Evolutionary conservation across 2,888 invertebrate genomes (phyloP).

Genomic region (Ptychoptera contaminata): DNA sequence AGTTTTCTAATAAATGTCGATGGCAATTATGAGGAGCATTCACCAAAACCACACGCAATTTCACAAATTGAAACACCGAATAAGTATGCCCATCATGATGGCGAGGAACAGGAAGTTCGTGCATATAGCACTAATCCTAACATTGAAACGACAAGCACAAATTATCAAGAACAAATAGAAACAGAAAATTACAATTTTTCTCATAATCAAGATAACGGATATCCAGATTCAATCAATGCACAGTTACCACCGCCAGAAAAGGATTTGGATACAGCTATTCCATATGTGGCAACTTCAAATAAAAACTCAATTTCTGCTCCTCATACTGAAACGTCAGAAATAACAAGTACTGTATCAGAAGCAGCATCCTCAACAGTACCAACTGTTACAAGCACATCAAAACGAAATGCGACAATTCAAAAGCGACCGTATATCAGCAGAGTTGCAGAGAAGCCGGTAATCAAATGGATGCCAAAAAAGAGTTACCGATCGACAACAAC

Average conservation of each 20-base stretch:
- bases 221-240: constrained; percentile 22
- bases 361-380: constrained; percentile 1
- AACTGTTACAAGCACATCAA: constrained; percentile 3
- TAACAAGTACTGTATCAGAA: neutral
- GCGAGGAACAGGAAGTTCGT: too few species aligned
- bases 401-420: constrained; percentile 9
- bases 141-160: neutral
- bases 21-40: too few species aligned
- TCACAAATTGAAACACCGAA: constrained; percentile 21
- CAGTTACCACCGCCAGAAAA: constrained; percentile 25
- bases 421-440: constrained; percentile 10
- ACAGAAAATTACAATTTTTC: constrained; percentile 6
- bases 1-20: too few species aligned
- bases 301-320: constrained; percentile 9
- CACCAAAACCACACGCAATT: neutral
- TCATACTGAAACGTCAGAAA: neutral
- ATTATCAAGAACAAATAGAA: constrained; percentile 9
- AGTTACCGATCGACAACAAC: constrained; percentile 3
- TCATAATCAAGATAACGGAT: constrained; percentile 6
- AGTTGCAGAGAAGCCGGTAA: constrained; percentile 20
- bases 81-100: too few species aligned
- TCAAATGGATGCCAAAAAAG: constrained; percentile 26
- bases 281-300: constrained; percentile 15
- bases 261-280: constrained; percentile 16
- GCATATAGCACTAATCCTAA: too few species aligned